These are phyloP conservation scores for Leptopilina drosophilae DNA, from an alignment of 2,888 invertebrate genomes.

Conservation along the genomic window DNA sequence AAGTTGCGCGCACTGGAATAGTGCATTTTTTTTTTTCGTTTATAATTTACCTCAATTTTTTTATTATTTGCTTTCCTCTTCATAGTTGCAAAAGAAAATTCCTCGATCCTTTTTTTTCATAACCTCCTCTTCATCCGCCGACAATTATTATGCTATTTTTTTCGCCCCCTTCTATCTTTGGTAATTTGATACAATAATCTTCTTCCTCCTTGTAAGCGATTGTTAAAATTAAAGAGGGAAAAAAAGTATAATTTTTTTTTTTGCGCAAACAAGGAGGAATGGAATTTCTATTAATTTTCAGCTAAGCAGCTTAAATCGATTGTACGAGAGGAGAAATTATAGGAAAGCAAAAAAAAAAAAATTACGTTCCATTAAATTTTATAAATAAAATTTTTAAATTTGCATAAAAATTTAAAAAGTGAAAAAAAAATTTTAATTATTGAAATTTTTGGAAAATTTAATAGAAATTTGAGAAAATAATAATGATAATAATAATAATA, in stretches of 20 bases:
- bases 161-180: conserved; percentile 53
- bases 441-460: too few species aligned
- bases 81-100: not conserved
- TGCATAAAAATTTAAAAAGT: not conserved
- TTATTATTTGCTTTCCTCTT: not conserved
- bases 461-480: too few species aligned
- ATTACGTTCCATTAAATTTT: not conserved
- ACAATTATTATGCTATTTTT: conserved; percentile 45
- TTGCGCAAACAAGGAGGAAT: conserved; percentile 57
- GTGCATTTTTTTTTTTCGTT: not conserved
- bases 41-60: not conserved
- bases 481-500: too few species aligned
- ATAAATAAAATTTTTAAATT: too few species aligned
- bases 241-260: conserved; percentile 29
- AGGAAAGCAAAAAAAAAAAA: not conserved
- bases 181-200: conserved; percentile 50
- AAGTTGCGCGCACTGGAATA: not conserved
- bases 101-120: too few species aligned
- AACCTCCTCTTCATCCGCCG: conserved; percentile 32
- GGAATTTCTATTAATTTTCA: conserved; percentile 62
- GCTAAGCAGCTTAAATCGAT: conserved; percentile 60
- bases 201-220: conserved; percentile 55
- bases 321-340: conserved; percentile 45
- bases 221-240: not conserved
- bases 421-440: not conserved